A percentile compares a stretch with the other conserved stretches of the same genome.
phyloP scores from a whole-genome alignment of 1,140 invertebrate species.

The Camponotus pennsylvanicus region DNA sequence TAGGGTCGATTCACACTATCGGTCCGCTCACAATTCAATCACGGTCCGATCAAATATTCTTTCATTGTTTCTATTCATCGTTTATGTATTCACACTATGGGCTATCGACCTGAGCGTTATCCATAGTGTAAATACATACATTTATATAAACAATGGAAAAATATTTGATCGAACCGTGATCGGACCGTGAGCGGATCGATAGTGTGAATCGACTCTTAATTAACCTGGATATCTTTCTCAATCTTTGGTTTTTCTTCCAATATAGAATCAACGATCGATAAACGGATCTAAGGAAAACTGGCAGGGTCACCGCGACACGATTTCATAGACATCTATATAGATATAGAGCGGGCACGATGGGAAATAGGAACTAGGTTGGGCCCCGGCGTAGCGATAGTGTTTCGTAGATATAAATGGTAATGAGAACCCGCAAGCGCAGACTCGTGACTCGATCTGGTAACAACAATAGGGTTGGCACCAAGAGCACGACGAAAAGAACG shows the following conservation, averaged over 20 bases:
- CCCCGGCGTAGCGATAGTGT: conserved; percentile 69
- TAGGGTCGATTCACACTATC: too few relatives aligned
- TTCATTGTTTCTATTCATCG: too few relatives aligned
- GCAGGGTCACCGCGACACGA: conserved; percentile 62
- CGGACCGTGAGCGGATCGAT: too few relatives aligned
- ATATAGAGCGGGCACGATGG: conserved; percentile 74
- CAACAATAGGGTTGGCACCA: conserved; percentile 80
- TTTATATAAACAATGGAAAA: too few relatives aligned
- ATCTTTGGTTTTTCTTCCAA: conserved; percentile 53
- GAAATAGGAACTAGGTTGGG: conserved; percentile 79
- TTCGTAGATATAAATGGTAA: conserved; percentile 76
- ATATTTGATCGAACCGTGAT: too few relatives aligned
- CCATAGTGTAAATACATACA: too few relatives aligned
- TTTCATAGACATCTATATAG: conserved; percentile 62
- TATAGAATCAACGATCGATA: conserved; percentile 43
- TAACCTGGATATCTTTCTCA: background rate
- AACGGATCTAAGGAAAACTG: conserved; percentile 68
- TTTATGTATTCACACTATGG: too few relatives aligned
- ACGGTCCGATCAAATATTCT: too few relatives aligned
- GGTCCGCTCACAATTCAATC: too few relatives aligned
- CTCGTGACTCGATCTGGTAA: conserved; percentile 80
- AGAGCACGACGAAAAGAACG: conserved; percentile 70
- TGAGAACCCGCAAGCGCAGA: conserved; percentile 70
- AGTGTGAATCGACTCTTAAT: background rate
- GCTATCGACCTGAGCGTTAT: too few relatives aligned